Conservation (phyloP, 2,888 invertebrate species). For the Spisula subtruncata region DNA sequence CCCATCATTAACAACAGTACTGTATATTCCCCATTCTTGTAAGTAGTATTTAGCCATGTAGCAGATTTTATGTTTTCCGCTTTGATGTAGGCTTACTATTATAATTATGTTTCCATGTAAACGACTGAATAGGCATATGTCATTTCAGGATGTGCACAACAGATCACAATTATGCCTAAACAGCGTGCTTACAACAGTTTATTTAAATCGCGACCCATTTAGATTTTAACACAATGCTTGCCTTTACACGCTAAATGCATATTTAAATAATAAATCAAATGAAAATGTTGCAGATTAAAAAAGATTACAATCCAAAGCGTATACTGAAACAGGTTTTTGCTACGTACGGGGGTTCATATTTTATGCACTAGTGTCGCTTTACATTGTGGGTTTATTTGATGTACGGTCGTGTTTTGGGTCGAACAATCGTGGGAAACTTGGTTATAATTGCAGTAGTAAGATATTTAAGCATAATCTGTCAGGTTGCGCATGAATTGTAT, state of each 20-base stretch:
- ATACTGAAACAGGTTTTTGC: background rate
- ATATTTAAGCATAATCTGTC: background rate
- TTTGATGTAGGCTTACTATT: too few relatives aligned
- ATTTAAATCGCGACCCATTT: background rate
- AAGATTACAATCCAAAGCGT: background rate
- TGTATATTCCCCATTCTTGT: too few relatives aligned
- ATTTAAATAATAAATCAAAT: conserved; percentile 4
- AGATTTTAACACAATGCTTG: background rate
- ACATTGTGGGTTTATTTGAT: background rate
- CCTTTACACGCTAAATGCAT: background rate
- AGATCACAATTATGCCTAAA: too few relatives aligned
- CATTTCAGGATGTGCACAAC: too few relatives aligned
- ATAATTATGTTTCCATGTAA: too few relatives aligned
- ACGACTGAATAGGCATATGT: too few relatives aligned
- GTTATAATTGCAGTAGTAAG: too few relatives aligned
- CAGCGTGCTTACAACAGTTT: too few relatives aligned
- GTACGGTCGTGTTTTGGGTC: background rate
- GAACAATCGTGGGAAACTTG: conserved; percentile 5
- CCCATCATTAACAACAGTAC: too few relatives aligned
- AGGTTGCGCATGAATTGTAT: background rate
- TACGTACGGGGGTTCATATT: background rate
- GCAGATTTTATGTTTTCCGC: too few relatives aligned
- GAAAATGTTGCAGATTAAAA: background rate
- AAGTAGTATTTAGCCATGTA: too few relatives aligned
- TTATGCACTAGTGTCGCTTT: background rate